Evolutionary conservation across 2,888 invertebrate species (phyloP), one percentile per base, ranked within the genome.

Genomic region (Ditula angustiorana): DNA sequence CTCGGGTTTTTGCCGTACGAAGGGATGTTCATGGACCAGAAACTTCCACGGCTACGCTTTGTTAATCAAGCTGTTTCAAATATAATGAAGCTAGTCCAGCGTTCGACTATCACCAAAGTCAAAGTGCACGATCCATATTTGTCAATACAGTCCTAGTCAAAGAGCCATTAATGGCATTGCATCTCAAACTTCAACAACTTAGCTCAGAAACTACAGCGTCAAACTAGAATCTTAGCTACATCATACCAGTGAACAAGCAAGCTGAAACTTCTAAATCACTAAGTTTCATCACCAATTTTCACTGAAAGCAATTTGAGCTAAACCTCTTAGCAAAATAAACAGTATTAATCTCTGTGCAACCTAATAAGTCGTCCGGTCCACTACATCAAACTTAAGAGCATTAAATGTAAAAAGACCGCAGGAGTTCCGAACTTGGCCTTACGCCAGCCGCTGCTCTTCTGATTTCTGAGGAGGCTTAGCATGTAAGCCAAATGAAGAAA

Each of bases 351-450:
- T 82, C 67, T 68, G 60, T 26, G 76, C 70, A 76, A 76, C 78
- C 77, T 80, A 80, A 79, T 82, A 86, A 87, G 78, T 86, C 80
- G 74, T 57, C 62, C 73, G 78, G 82, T 81, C 77, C 80, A 86
- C 82, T 87, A 84, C 84, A 87, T 90, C 85, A 88, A 86, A 87
- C 82, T 86, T 87, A 88, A 88, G 87, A 89, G 87, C 79, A 88
- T 88, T 88, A 90, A 86, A 85, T 83, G 82, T 85, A 73, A 84
- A 87, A 87, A 86, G 81, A 78, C 76, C 75, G 76, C 78, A 79
- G 68, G 68, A 80, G 74, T 76, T 74, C 61, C 67, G 61, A 71
- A 78, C 74, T 82, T 88, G 89, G 88, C 88, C 66, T 60, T 61
- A 61, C 69, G 85, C 90, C 90, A 87, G 75, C 58, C 62, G 69